These are phyloP conservation scores for Synanthedon tipuliformis DNA, from an alignment of 2,888 invertebrate species.

Conservation along the genomic window DNA sequence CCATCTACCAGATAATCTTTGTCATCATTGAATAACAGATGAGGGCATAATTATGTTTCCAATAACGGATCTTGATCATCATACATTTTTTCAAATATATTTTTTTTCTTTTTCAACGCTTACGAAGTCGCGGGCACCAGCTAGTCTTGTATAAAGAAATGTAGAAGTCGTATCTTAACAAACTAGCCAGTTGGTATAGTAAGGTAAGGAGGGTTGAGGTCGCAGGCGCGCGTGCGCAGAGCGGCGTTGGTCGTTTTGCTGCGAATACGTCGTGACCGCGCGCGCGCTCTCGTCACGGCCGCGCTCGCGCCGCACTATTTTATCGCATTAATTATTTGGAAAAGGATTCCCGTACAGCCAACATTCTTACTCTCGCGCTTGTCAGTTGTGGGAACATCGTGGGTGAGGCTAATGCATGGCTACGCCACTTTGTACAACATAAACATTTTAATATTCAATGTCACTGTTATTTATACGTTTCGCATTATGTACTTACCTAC, in stretches of 20 bases:
- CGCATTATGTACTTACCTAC: too few species aligned
- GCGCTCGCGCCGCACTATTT: conserved; percentile 55
- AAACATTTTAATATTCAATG: background rate
- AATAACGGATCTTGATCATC: too few species aligned
- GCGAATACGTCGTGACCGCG: conserved; percentile 64
- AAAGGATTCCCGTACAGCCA: conserved; percentile 56
- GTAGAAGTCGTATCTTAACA: background rate
- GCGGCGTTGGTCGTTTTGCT: conserved; percentile 39
- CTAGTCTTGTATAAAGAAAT: background rate
- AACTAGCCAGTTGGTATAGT: background rate
- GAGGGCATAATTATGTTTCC: too few species aligned
- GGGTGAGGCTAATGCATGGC: conserved; percentile 10
- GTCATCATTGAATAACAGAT: too few species aligned
- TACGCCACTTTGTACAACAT: background rate
- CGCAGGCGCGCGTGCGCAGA: conserved; percentile 59
- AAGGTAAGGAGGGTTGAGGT: conserved; percentile 21
- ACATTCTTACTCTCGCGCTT: conserved; percentile 37
- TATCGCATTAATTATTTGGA: conserved; percentile 70
- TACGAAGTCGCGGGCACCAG: too few species aligned
- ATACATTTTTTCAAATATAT: too few species aligned
- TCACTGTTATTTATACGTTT: background rate
- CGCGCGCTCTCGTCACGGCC: conserved; percentile 66
- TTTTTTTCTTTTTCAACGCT: too few species aligned
- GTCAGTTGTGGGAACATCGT: conserved; percentile 46
- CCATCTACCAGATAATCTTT: too few species aligned